Evolutionary conservation across 2,888 invertebrate genomes (phyloP).

Genomic region (Ennomos quercinarius): DNA sequence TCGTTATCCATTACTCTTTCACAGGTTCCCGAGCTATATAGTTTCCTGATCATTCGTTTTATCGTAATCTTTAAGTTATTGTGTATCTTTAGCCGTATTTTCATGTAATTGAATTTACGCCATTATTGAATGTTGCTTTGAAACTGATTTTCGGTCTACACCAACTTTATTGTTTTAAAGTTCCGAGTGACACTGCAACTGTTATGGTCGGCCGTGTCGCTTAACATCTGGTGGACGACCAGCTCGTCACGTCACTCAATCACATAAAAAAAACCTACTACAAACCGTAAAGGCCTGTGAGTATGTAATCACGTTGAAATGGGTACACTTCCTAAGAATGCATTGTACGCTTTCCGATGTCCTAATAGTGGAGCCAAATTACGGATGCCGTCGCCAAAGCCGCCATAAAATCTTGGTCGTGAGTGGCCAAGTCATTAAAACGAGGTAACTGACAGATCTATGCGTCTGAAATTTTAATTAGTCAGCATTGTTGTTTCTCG

Average conservation of each 20-base stretch:
- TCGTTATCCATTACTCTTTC: constrained; percentile 64
- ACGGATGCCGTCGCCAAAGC: constrained; percentile 38
- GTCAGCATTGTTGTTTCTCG: constrained; percentile 17
- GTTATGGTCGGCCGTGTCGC: no score
- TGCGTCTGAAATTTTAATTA: constrained; percentile 41
- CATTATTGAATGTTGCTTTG: neutral
- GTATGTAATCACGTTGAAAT: constrained; percentile 13
- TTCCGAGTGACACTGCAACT: no score
- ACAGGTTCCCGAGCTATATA: constrained; percentile 53
- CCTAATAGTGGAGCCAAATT: constrained; percentile 35
- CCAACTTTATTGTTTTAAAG: no score
- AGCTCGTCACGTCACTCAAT: no score
- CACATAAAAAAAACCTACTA: no score
- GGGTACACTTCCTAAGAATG: constrained; percentile 34
- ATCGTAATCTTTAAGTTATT: constrained; percentile 21
- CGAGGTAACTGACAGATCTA: constrained; percentile 27
- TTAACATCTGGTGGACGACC: no score
- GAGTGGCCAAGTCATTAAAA: constrained; percentile 35
- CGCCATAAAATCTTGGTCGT: constrained; percentile 40
- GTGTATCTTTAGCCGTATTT: constrained; percentile 13
- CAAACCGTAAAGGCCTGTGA: neutral
- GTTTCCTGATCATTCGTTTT: constrained; percentile 27
- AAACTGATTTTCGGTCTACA: neutral
- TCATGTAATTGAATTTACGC: neutral
- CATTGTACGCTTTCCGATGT: constrained; percentile 27